phyloP scores from a whole-genome alignment of 2,888 invertebrate species.

The Chrysolina haemoptera region DNA sequence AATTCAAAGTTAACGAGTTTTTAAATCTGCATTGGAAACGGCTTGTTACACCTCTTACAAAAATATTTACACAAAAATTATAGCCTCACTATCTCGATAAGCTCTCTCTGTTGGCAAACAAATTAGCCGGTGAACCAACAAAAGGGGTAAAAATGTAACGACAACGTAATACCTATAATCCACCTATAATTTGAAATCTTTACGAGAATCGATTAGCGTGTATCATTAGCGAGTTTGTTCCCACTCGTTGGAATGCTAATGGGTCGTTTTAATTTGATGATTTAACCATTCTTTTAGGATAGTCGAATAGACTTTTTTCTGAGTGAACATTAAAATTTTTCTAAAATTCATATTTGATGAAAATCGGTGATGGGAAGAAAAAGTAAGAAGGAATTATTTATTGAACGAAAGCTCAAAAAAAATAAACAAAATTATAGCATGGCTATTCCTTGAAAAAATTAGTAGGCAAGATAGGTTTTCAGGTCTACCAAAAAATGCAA shows the following conservation, averaged over 20 bases:
- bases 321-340: too few species aligned
- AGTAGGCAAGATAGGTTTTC: too few species aligned
- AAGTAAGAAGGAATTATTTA: too few species aligned
- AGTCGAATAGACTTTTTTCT: too few species aligned
- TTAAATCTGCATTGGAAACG: background rate
- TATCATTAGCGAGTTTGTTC: conserved; percentile 22
- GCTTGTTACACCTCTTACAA: conserved; percentile 17
- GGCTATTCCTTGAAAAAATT: too few species aligned
- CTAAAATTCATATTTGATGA: too few species aligned
- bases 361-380: too few species aligned
- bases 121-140: conserved; percentile 50
- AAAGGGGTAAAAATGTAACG: conserved; percentile 45
- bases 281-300: background rate
- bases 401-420: too few species aligned
- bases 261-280: background rate
- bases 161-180: conserved; percentile 32
- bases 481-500: too few species aligned
- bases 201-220: conserved; percentile 12
- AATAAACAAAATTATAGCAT: too few species aligned
- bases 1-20: conserved; percentile 11
- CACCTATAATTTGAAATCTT: conserved; percentile 20
- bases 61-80: conserved; percentile 44
- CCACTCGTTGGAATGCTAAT: background rate
- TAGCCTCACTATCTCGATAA: conserved; percentile 32
- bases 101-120: conserved; percentile 51